Conservation (phyloP, 2,113 vertebrate species). For the Pygoscelis adeliae region DNA sequence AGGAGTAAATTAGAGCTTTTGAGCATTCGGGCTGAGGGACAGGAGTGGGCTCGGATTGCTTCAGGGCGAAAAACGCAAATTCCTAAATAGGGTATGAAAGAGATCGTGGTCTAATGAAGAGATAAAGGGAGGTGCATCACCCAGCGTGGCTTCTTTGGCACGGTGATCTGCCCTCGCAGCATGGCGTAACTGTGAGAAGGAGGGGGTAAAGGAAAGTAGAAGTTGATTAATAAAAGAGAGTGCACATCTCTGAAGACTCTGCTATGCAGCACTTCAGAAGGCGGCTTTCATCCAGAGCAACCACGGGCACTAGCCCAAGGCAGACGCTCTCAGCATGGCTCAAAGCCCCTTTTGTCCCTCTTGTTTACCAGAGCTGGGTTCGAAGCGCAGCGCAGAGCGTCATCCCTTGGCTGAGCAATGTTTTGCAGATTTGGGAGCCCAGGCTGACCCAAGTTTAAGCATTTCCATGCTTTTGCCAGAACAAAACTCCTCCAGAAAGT, state of each 20-base stretch:
- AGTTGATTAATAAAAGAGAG: background rate
- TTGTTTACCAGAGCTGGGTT: constrained; percentile 26
- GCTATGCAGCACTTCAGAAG: background rate
- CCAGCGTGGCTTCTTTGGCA: background rate
- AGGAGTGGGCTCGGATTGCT: background rate
- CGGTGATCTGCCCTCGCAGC: background rate
- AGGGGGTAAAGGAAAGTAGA: background rate
- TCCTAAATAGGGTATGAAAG: background rate
- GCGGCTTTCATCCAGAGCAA: background rate
- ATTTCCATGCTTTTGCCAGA: background rate
- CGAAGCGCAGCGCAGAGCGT: background rate
- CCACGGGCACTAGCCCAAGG: background rate
- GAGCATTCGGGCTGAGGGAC: background rate
- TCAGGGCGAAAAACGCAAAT: background rate
- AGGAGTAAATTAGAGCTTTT: background rate
- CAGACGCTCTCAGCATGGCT: background rate
- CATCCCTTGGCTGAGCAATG: background rate
- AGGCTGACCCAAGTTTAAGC: background rate
- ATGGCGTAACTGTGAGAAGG: background rate
- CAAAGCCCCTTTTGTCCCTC: constrained; percentile 46
- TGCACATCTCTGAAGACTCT: background rate
- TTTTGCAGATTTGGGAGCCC: background rate
- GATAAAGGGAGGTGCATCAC: background rate
- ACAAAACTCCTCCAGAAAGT: background rate
- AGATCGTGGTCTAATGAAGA: background rate